A percentile compares a stretch with the other conserved stretches of the same genome.
These are phyloP conservation scores for Delia radicum DNA, from an alignment of 1,140 invertebrate genomes.

Conservation along the genomic window DNA sequence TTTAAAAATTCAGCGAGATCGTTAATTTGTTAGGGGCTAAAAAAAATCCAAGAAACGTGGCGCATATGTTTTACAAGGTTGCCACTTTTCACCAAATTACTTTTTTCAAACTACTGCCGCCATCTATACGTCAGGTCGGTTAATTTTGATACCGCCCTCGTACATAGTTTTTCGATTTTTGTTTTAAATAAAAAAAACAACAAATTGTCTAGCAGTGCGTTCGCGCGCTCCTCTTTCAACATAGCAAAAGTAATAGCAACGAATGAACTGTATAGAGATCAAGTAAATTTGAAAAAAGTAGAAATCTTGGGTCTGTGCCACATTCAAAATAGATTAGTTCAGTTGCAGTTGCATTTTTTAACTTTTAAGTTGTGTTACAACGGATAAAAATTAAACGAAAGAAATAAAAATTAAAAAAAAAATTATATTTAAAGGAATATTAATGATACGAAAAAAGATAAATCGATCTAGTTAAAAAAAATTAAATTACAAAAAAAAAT, in stretches of 20 bases:
- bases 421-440: not conserved
- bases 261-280: not conserved
- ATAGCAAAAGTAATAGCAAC: not conserved
- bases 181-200: not conserved
- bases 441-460: not conserved
- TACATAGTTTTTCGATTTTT: not conserved
- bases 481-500: not conserved
- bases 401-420: not conserved
- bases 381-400: not conserved
- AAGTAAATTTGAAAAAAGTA: not conserved
- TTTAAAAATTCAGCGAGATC: no score
- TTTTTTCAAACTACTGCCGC: no score
- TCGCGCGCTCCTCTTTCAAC: not conserved
- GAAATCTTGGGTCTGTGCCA: conserved; percentile 13
- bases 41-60: no score
- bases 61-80: no score
- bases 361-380: conserved; percentile 5
- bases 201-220: conserved; percentile 10
- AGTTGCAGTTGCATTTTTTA: conserved; percentile 24
- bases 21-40: no score
- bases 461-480: no score
- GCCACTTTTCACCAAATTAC: no score
- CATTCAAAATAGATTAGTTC: conserved; percentile 15
- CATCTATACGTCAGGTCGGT: no score
- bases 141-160: no score